phyloP scores from a whole-genome alignment of 2,113 vertebrate genomes.

The Brachirus orientalis region DNA sequence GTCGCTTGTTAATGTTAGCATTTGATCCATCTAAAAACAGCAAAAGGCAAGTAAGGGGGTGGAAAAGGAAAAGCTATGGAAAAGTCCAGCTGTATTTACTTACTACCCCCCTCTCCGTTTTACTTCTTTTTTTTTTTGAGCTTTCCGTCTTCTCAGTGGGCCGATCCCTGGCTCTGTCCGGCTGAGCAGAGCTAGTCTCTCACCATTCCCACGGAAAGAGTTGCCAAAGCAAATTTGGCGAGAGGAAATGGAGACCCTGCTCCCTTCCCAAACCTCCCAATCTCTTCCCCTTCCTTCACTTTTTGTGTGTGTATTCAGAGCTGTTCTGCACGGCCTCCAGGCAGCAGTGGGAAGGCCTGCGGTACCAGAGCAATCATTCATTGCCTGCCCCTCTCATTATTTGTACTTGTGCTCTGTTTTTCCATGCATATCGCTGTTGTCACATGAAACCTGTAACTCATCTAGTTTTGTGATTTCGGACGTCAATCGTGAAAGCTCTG shows the following conservation, averaged over 20 bases:
- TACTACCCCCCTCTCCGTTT: slow-evolving; percentile 37
- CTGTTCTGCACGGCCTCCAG: slow-evolving; percentile 25
- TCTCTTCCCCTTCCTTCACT: slow-evolving; percentile 49
- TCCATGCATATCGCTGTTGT: slow-evolving; percentile 14
- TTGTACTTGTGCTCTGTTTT: slow-evolving; percentile 8
- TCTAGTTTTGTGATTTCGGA: neutral
- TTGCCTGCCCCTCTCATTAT: slow-evolving; percentile 26
- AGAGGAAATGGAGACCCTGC: slow-evolving; percentile 81
- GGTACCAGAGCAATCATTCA: slow-evolving; percentile 25
- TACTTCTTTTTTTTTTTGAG: slow-evolving; percentile 23
- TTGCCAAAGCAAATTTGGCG: slow-evolving; percentile 82
- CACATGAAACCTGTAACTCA: slow-evolving; percentile 13
- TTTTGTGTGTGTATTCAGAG: slow-evolving; percentile 7
- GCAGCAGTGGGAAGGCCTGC: slow-evolving; percentile 28
- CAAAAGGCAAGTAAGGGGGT: slow-evolving; percentile 17
- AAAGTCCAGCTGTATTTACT: slow-evolving; percentile 75
- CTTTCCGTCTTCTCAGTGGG: slow-evolving; percentile 42
- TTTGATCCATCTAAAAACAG: slow-evolving; percentile 42
- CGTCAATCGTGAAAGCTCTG: neutral
- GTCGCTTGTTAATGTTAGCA: slow-evolving; percentile 24
- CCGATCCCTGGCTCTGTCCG: slow-evolving; percentile 46
- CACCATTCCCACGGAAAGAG: slow-evolving; percentile 80
- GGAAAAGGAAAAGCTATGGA: slow-evolving; percentile 57
- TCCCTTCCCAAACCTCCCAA: slow-evolving; percentile 60
- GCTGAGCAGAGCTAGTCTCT: slow-evolving; percentile 45